Evolutionary conservation across 2,888 invertebrate species (phyloP).

Genomic region (Cheilosia grossa): DNA sequence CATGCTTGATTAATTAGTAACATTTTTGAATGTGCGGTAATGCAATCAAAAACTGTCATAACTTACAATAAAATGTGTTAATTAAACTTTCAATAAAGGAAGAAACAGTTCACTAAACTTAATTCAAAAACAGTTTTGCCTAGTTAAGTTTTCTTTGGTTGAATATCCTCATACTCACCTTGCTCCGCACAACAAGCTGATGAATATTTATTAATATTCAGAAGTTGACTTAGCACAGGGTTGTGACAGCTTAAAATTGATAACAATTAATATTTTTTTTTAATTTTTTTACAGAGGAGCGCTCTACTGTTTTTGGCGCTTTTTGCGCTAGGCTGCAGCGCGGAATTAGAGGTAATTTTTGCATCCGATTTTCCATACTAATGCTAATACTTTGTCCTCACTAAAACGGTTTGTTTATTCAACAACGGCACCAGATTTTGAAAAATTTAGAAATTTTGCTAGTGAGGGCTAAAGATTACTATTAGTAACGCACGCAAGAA

Average conservation of each 20-base stretch:
- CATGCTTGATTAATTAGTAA: constrained; percentile 4
- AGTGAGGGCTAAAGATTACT: no score
- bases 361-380: no score
- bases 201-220: background rate
- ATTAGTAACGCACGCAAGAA: background rate
- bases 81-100: no score
- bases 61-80: no score
- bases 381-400: no score
- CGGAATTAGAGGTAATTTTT: constrained; percentile 47
- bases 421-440: no score
- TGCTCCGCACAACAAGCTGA: background rate
- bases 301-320: constrained; percentile 80
- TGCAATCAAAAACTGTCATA: background rate
- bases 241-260: no score
- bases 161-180: no score
- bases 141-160: background rate
- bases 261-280: background rate
- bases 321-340: constrained; percentile 76
- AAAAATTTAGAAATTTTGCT: background rate
- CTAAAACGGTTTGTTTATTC: no score
- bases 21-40: background rate
- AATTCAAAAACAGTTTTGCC: background rate
- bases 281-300: constrained; percentile 79
- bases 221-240: background rate
- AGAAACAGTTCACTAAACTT: constrained; percentile 3